Evolutionary conservation across 53 echinoderm and acorn worm genomes (phyloP).

Genomic region (Crossaster papposus): DNA sequence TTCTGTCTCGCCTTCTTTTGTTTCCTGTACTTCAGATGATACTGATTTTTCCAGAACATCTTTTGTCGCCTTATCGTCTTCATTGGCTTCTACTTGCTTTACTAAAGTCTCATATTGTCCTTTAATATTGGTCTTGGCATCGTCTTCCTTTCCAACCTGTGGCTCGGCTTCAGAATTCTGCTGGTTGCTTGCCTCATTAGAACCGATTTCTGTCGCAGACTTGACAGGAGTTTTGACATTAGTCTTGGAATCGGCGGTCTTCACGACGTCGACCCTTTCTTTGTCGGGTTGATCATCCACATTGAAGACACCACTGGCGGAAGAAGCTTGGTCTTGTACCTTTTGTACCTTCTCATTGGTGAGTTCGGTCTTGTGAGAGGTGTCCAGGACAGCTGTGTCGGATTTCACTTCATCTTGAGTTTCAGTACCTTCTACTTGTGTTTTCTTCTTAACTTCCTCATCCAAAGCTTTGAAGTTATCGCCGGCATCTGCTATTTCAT

Average conservation of each 20-base stretch:
- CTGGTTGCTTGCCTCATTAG: background rate
- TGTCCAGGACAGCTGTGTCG: background rate
- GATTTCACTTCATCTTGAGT: background rate
- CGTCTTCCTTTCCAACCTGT: background rate
- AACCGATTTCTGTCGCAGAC: background rate
- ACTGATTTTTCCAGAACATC: background rate
- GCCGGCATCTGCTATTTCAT: background rate
- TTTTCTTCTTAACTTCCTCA: background rate
- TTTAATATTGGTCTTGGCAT: background rate
- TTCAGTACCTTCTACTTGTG: background rate
- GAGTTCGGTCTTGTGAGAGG: background rate
- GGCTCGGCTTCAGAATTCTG: background rate
- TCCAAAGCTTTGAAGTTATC: background rate
- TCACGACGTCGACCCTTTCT: background rate
- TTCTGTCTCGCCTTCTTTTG: background rate
- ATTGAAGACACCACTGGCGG: background rate
- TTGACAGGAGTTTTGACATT: background rate
- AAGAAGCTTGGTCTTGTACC: background rate
- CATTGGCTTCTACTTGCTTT: background rate
- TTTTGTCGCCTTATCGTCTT: background rate
- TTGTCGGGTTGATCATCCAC: background rate
- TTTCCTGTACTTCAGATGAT: background rate
- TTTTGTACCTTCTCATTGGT: background rate
- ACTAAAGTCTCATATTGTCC: background rate
- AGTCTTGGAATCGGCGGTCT: background rate